Base-by-base conservation (phyloP, 2,113 vertebrate species). In the Poeciliopsis occidentalis region DNA sequence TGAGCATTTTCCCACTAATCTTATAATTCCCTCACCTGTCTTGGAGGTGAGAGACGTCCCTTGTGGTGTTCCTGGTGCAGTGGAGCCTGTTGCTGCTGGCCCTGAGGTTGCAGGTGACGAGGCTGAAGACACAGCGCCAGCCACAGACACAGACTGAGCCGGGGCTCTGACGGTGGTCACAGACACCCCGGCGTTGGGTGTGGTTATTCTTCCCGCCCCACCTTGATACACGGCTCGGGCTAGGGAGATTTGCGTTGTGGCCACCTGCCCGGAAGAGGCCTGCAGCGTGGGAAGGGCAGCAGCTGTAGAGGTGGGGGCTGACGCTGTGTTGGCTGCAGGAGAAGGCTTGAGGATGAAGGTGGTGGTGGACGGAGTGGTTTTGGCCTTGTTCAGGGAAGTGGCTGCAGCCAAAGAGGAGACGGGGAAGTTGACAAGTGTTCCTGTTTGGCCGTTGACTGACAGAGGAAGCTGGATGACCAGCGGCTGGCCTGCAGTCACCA, bases 381-480 rank as follows among this genome's bases (percentile, higher is more conserved):
- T 95, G 47, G 91, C 71, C 74, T 95, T 95, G 86, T 72, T 91
- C 7, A 92, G 89, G 1, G 92, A 83, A 29, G 24, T 84, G 71
- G 87, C 91, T 2, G 92, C 86, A 29, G 90, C 85, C 60, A 95
- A 83, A 24, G 94, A 91, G 26, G 94, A 93, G 31, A 94, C 92
- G 0, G 94, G 94, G 66, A 95, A 89, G 83, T 92, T 92, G 85
- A 94, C 90, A 63, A 95, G 75, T 0, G 93, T 84, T 51, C 94
- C 94, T 1, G 82, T 64, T 81, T 93, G 93, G 26, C 93, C 91
- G 0, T 93, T 64, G 81, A 94, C 79, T 2, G 94, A 91, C 37
- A 95, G 76, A 29, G 94, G 93, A 37, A 94, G 91, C 86, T 95
- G 94, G 73, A 95, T 94, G 79, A 95, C 91, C 11, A 95, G 84